Conservation (phyloP, 2,113 vertebrate genomes). For the Sinocyclocheilus rhinocerous region DNA sequence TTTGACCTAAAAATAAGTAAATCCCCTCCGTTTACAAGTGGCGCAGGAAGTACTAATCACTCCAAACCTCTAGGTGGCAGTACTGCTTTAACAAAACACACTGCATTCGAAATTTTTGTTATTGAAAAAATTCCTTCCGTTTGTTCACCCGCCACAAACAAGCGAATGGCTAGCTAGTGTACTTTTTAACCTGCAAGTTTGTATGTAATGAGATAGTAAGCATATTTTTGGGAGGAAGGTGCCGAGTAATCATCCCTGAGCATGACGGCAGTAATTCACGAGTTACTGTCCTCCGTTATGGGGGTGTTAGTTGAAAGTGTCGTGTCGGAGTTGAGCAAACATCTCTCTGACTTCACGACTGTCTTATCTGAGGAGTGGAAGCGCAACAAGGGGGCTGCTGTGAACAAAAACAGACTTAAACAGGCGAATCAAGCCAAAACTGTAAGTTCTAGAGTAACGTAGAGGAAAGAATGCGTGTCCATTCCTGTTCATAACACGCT, state of each 20-base stretch:
- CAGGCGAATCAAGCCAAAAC: constrained; percentile 38
- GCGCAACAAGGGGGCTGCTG: not conserved
- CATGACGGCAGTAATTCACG: constrained; percentile 44
- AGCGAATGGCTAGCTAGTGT: not conserved
- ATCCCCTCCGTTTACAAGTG: not conserved
- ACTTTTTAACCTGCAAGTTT: not conserved
- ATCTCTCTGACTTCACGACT: constrained; percentile 44
- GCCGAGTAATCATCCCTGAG: constrained; percentile 20
- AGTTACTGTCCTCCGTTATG: constrained; percentile 50
- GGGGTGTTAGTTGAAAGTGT: constrained; percentile 50
- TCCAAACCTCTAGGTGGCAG: constrained; percentile 23
- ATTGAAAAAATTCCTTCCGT: not conserved
- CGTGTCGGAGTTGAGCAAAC: constrained; percentile 57
- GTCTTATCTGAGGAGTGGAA: constrained; percentile 30
- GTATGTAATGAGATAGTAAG: not conserved
- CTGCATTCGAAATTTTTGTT: not conserved
- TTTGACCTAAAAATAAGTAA: not conserved
- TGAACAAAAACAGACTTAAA: constrained; percentile 13
- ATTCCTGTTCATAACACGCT: not conserved
- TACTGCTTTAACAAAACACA: not conserved
- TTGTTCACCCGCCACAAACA: not conserved
- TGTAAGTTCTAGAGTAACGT: constrained; percentile 26
- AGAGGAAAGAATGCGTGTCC: not conserved
- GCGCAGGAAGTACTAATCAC: not conserved
- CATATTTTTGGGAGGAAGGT: constrained; percentile 1